Percentiles rank a stretch among this genome's conserved stretches.
These are phyloP conservation scores for Drosophila arawakana DNA, from an alignment of 1,140 invertebrate species.

Conservation along the genomic window DNA sequence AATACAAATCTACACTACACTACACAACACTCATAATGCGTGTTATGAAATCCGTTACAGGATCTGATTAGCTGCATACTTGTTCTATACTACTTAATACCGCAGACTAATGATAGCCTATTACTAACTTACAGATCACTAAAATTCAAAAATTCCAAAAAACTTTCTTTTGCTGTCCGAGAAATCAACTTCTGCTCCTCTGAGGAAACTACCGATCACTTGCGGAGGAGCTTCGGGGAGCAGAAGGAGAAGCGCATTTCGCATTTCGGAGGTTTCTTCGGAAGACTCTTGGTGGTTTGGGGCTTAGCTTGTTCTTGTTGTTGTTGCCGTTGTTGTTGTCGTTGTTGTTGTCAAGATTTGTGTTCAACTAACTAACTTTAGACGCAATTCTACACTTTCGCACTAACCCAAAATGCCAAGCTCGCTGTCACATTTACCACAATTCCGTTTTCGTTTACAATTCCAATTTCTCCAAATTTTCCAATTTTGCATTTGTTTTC, in stretches of 20 bases:
- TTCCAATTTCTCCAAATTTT: too few species aligned
- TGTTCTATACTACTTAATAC: constrained; percentile 56
- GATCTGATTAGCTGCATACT: constrained; percentile 23
- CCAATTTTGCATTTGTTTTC: constrained; percentile 3
- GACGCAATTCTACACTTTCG: constrained; percentile 65
- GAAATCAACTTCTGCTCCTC: constrained; percentile 24
- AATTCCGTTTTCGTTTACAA: too few species aligned
- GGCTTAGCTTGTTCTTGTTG: constrained; percentile 76
- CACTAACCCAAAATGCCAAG: constrained; percentile 65
- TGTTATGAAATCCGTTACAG: background rate
- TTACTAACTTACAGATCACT: constrained; percentile 70
- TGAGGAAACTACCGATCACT: too few species aligned
- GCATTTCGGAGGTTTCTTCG: constrained; percentile 41
- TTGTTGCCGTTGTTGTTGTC: constrained; percentile 46
- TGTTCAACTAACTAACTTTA: constrained; percentile 80
- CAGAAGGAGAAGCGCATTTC: background rate
- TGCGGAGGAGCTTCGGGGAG: constrained; percentile 5
- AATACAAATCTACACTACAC: constrained; percentile 51
- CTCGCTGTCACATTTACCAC: constrained; percentile 28
- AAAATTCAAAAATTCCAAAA: constrained; percentile 32
- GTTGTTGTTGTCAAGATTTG: constrained; percentile 63
- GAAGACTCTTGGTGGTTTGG: constrained; percentile 77
- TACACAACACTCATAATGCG: background rate
- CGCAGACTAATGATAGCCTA: constrained; percentile 71
- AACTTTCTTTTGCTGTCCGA: constrained; percentile 34